phyloP scores from a whole-genome alignment of 2,888 invertebrate genomes.

The Andrena minutula region DNA sequence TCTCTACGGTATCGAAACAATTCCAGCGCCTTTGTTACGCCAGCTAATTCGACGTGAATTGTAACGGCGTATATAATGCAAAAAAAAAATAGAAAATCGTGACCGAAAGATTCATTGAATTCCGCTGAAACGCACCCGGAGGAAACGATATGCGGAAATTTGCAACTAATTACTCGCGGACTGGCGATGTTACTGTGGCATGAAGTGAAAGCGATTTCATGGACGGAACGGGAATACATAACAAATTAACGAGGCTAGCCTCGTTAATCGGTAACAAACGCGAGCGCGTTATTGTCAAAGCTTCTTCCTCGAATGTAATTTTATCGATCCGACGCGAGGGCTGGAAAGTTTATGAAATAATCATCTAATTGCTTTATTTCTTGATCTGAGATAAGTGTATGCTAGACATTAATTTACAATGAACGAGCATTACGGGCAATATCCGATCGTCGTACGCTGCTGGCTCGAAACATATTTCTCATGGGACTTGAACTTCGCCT shows the following conservation, averaged over 20 bases:
- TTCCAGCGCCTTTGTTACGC: neutral
- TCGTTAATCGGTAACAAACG: constrained; percentile 14
- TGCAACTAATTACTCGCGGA: constrained; percentile 48
- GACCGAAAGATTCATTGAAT: constrained; percentile 16
- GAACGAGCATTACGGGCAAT: neutral
- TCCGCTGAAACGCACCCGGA: constrained; percentile 1
- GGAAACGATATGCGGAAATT: constrained; percentile 58
- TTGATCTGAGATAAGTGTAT: neutral
- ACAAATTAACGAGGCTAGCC: constrained; percentile 19
- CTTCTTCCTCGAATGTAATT: neutral
- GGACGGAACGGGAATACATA: constrained; percentile 12
- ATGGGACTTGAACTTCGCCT: neutral
- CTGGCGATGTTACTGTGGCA: constrained; percentile 25
- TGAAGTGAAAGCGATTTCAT: constrained; percentile 63
- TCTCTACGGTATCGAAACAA: neutral
- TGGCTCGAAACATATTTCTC: neutral
- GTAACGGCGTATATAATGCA: neutral
- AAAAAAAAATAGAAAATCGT: constrained; percentile 9
- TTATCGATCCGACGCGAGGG: neutral
- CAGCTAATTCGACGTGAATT: neutral
- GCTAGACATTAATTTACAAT: neutral
- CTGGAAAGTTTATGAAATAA: constrained; percentile 2
- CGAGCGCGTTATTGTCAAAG: constrained; percentile 8
- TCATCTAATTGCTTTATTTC: neutral
- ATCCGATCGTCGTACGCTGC: neutral